Evolutionary conservation across 1,140 invertebrate species (phyloP), one percentile per base, ranked within the genome.

Genomic region (Oncopodura yosiiana): DNA sequence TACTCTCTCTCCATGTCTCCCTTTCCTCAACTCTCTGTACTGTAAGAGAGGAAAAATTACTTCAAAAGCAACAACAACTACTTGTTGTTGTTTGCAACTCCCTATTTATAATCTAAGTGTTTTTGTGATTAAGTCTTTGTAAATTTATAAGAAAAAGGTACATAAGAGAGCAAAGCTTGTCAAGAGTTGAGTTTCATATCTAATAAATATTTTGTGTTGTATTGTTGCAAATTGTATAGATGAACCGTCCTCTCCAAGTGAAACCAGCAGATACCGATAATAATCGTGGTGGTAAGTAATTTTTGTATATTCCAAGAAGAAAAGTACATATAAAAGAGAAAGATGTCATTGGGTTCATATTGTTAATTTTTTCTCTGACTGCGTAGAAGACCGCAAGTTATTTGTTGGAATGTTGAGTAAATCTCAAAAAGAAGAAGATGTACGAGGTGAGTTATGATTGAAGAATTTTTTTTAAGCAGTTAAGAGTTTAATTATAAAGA

Each of bases 391-490:
- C 81, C 81, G 94, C 75, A 99, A 98, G 81, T 83, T 98, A 77
- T 99, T 99, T 80, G 90, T 98, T 77, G 95, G 95, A 71, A 99
- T 99, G 94, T 87, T 99, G 70, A 95, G 91, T 77, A 99, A 99
- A 78, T 90, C 95, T 79, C 94, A 98, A 74, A 91, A 86, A 65
- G 95, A 98, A 81, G 94, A 98, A 69, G 58, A 60, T n/a, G n/a
- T n/a, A n/a, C n/a, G n/a, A n/a, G n/a, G n/a, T n/a, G n/a, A n/a
- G n/a, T n/a, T n/a, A n/a, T n/a, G n/a, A n/a, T n/a, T n/a, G n/a
- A n/a, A n/a, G n/a, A n/a, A n/a, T n/a, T n/a, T n/a, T n/a, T n/a
- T n/a, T n/a, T n/a, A n/a, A n/a, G n/a, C n/a, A n/a, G n/a, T n/a
- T n/a, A n/a, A n/a, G n/a, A n/a, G n/a, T n/a, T n/a, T n/a, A n/a